phyloP scores from a whole-genome alignment of 1,140 invertebrate species.

The Aphaenogaster rudis region DNA sequence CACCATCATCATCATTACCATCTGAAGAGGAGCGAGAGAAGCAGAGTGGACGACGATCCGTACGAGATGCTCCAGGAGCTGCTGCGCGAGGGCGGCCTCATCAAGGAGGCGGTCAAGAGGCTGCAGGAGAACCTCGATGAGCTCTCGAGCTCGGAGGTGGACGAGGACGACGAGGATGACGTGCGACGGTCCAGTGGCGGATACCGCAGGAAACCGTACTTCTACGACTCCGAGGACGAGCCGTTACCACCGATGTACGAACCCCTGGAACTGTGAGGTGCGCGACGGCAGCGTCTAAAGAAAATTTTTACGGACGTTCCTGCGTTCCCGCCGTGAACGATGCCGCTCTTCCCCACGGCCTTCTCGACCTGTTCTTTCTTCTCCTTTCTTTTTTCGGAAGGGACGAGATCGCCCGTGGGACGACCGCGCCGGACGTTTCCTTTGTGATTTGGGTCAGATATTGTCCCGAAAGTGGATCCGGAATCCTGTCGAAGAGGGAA shows the following conservation, averaged over 20 bases:
- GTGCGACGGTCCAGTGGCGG: slow-evolving; percentile 70
- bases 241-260: slow-evolving; percentile 79
- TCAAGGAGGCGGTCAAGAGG: slow-evolving; percentile 91
- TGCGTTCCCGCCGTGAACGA: neutral
- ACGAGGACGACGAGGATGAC: slow-evolving; percentile 83
- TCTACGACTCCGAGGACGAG: slow-evolving; percentile 81
- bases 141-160: slow-evolving; percentile 77
- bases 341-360: neutral
- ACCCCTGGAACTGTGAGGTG: slow-evolving; percentile 77
- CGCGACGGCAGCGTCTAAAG: neutral
- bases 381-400: too few relatives aligned
- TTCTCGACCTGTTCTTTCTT: neutral
- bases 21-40: slow-evolving; percentile 79
- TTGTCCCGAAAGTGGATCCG: neutral
- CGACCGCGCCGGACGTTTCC: neutral
- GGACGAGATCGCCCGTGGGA: neutral
- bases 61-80: slow-evolving; percentile 90
- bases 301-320: neutral
- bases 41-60: slow-evolving; percentile 87
- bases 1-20: slow-evolving; percentile 61
- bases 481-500: neutral
- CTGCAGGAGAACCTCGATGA: slow-evolving; percentile 88
- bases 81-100: slow-evolving; percentile 89
- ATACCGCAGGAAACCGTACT: slow-evolving; percentile 79
- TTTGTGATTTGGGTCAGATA: neutral